Base-by-base conservation (phyloP, 2,888 invertebrate species). In the Spodoptera picta region DNA sequence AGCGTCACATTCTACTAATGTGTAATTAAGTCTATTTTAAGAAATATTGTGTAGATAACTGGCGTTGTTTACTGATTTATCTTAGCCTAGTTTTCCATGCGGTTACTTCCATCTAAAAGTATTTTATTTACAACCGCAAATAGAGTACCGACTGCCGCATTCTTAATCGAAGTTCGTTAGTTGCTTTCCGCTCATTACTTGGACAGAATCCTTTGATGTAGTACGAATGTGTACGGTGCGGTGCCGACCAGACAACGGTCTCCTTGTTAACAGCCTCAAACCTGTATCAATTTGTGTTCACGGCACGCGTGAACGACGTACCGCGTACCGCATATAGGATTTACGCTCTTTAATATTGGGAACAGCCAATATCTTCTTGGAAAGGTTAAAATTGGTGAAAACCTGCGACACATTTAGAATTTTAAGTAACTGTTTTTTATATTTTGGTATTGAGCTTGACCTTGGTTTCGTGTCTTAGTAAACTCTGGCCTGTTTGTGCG, bases 261-360 rank as follows among this genome's bases (percentile, higher is more conserved):
- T 84, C 85, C 87, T 88, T 88, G 86, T 88, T 87, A 87, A 80
- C 81, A 81, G 75, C 80, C 73, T 70, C 75, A 74, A 89, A 88
- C 86, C 82, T 86, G 84, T 84, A 87, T 81, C 86, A 87, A 91
- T 93, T 92, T 87, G 88, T 76, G 87, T 90, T 90, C 92, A 71
- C 74, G 75, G 84, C 91, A 91, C 92, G 90, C 85, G 67, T 72
- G 84, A 80, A 67, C 76, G 77, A 81, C 80, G 83, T 83, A 84
- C 82, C 83, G 83, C 80, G 88, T 76, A 79, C 77, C 69, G 86
- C 86, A 85, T 88, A 84, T 79, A 71, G 72, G 77, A 87, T 85
- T 82, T 83, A 82, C 81, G 74, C 77, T 80, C 71, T 82, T 87
- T 84, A 82, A 81, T 86, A 85, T 89, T 87, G 87, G 69, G 81